Base-by-base conservation (phyloP, 1,140 invertebrate species). In the Atta colombica region DNA sequence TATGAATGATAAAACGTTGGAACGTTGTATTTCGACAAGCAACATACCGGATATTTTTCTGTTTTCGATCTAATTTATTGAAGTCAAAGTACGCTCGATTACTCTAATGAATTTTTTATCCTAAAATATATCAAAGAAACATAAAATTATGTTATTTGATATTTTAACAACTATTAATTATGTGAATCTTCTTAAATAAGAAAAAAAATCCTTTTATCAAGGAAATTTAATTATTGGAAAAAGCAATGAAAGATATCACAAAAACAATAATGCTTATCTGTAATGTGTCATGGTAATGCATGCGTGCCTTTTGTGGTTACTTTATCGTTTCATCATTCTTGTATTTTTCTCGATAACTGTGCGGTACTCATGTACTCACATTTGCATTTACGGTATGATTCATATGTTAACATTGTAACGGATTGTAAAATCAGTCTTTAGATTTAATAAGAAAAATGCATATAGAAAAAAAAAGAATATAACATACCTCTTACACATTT, bases 271-370 rank as follows among this genome's bases (percentile, higher is more conserved):
- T 81, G 25, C 49, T 5, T 16, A 35, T 61, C n/a, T 18, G 35
- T 18, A 65, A 78, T 31, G 77, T 18, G 49, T 28, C 35, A 45
- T 21, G 14, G n/a, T 21, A 51, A 51, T 51, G 51, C 25, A 55
- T 6, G 35, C 31, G 16, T 21, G 14, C n/a, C 31, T 58, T 58
- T 71, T 81, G 31, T 25, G 49, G 49, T 25, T 16, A 58, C 49
- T 21, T 45, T 58, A 81, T 81, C 35, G 18, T 39, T 78, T 78
- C 18, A 18, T 81, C 51, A 81, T 81, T 71, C 25, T 10, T 18
- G 51, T 16, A 16, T 69, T 81, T 45, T 55, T 81, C 31, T 39
- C 51, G 31, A 21, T 21, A 51, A 58, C 21, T 7, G 18, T 45
- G 65, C 66, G 51, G 31, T 55, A 45, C 39, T 28, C 18, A n/a